A percentile compares a stretch with the other conserved stretches of the same genome.
Evolutionary conservation across 2,113 vertebrate species (phyloP).

Genomic region (Carollia perspicillata): DNA sequence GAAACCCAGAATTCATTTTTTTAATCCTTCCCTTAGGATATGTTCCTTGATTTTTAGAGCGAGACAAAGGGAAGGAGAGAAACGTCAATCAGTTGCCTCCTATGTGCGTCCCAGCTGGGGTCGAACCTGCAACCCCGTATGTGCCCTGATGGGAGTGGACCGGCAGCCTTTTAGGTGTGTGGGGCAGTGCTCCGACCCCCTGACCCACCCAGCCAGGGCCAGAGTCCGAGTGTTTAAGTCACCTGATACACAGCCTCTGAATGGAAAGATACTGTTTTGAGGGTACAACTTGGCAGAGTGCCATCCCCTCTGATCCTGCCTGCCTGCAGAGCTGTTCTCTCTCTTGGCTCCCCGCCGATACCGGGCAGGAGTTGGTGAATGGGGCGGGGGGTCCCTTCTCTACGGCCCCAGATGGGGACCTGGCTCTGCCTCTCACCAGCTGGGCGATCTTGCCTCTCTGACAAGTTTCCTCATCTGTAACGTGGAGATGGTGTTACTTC

Average conservation of each 20-base stretch:
- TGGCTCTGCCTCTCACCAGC: not conserved
- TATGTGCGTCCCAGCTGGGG: no score
- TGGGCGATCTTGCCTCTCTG: not conserved
- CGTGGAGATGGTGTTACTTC: not conserved
- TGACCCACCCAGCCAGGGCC: not conserved
- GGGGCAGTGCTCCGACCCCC: no score
- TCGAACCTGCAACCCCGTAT: no score
- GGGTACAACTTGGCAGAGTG: not conserved
- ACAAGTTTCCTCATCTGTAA: constrained; percentile 17
- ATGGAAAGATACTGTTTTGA: not conserved
- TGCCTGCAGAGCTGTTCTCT: not conserved
- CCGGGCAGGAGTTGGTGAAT: not conserved
- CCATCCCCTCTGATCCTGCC: not conserved
- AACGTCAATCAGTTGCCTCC: no score
- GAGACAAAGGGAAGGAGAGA: not conserved
- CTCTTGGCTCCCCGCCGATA: not conserved
- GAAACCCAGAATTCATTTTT: not conserved
- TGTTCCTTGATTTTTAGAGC: not conserved
- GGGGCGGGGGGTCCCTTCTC: not conserved
- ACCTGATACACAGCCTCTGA: not conserved
- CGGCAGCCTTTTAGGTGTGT: no score
- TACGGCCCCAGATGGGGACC: not conserved
- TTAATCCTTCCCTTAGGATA: not conserved
- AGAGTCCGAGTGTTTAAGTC: not conserved
- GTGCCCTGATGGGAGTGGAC: no score